Conservation (phyloP, 2,888 invertebrate genomes). For the Parthenolecanium corni region DNA sequence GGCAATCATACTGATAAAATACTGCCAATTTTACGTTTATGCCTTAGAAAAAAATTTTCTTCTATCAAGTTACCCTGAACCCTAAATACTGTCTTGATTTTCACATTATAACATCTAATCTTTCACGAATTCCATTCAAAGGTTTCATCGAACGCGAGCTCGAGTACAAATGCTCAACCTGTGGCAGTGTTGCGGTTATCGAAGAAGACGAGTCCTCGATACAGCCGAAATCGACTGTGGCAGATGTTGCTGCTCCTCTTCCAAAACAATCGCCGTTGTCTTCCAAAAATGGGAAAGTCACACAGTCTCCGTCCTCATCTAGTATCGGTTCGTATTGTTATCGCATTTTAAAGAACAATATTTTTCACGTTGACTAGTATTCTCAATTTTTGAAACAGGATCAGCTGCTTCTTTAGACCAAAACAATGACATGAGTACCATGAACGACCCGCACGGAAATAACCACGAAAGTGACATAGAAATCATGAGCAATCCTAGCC, state of each 20-base stretch:
- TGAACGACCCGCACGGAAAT: background rate
- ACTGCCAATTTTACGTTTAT: no score
- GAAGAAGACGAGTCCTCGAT: slow-evolving; percentile 41
- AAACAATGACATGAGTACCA: slow-evolving; percentile 1
- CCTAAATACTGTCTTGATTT: no score
- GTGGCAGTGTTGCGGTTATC: slow-evolving; percentile 48
- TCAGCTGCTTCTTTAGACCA: slow-evolving; percentile 27
- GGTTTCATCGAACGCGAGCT: background rate
- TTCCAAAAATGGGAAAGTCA: background rate
- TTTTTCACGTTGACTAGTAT: background rate
- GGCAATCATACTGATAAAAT: no score
- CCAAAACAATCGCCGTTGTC: slow-evolving; percentile 26
- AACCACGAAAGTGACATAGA: slow-evolving; percentile 53
- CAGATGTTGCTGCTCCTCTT: background rate
- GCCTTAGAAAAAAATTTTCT: no score
- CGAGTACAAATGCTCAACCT: slow-evolving; percentile 44
- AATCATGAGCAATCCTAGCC: slow-evolving; percentile 57
- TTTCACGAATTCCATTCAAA: background rate
- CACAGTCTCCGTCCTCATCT: slow-evolving; percentile 37
- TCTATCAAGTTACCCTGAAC: no score
- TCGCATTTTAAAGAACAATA: background rate
- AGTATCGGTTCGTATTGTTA: slow-evolving; percentile 37
- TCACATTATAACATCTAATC: no score
- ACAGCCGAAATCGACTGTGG: no score
- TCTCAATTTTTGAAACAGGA: background rate